phyloP scores from a whole-genome alignment of 2,888 invertebrate species.

The Nomada fabriciana region DNA sequence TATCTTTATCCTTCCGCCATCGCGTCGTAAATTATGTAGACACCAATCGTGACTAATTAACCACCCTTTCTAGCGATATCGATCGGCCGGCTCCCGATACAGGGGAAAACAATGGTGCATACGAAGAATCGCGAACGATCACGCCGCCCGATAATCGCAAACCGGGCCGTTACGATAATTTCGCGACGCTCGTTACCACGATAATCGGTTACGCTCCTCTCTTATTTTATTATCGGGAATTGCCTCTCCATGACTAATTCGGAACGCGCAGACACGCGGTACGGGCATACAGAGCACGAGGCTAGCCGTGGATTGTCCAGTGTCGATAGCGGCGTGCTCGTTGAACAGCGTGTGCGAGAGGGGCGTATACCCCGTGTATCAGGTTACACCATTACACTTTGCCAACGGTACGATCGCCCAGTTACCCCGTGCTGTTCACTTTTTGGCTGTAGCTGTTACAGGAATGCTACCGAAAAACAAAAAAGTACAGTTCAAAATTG shows the following conservation, averaged over 20 bases:
- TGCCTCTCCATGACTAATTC: constrained; percentile 75
- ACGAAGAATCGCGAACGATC: constrained; percentile 71
- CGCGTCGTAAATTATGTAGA: constrained; percentile 65
- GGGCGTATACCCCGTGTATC: constrained; percentile 81
- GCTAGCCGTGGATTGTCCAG: constrained; percentile 62
- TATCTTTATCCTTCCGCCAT: constrained; percentile 60
- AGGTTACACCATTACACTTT: constrained; percentile 79
- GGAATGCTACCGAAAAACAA: constrained; percentile 9
- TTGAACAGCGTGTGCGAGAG: constrained; percentile 73
- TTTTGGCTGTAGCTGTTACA: not conserved
- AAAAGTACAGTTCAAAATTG: constrained; percentile 3
- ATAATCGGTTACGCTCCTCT: constrained; percentile 70
- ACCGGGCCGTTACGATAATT: constrained; percentile 66
- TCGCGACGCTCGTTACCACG: constrained; percentile 71
- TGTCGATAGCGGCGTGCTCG: constrained; percentile 69
- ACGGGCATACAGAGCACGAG: constrained; percentile 11
- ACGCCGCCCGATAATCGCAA: constrained; percentile 58
- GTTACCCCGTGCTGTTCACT: constrained; percentile 71
- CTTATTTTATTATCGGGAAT: constrained; percentile 73
- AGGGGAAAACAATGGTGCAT: constrained; percentile 67
- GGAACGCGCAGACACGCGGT: constrained; percentile 48
- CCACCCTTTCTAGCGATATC: constrained; percentile 66
- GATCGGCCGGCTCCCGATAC: constrained; percentile 57
- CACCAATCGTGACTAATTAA: constrained; percentile 76
- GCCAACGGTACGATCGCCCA: constrained; percentile 79